These are phyloP conservation scores for Marmota monax DNA, from an alignment of 2,113 vertebrate genomes.

Conservation along the genomic window DNA sequence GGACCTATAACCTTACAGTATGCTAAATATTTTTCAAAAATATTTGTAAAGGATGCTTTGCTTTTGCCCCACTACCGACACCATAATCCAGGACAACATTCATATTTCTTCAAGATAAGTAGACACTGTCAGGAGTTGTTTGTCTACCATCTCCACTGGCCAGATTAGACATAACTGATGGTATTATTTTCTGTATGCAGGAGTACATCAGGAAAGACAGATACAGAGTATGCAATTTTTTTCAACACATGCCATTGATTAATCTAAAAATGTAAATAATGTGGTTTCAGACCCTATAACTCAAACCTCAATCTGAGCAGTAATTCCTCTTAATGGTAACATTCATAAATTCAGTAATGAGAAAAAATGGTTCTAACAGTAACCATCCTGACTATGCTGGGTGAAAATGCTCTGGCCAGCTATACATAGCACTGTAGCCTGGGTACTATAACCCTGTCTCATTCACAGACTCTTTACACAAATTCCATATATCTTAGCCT, in stretches of 20 bases:
- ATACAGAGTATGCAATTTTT: not conserved
- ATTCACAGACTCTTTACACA: conserved; percentile 64
- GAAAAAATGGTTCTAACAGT: conserved; percentile 55
- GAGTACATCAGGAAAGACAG: not conserved
- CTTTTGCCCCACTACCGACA: not conserved
- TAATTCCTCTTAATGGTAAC: conserved; percentile 66
- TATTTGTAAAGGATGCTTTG: not conserved
- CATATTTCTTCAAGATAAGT: not conserved
- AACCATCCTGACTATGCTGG: conserved; percentile 62
- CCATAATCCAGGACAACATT: not conserved
- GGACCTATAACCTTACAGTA: not conserved
- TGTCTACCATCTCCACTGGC: not conserved
- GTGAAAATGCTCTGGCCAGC: conserved; percentile 52
- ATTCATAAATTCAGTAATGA: conserved; percentile 68
- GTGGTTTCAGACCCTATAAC: conserved; percentile 70
- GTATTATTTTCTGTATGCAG: not conserved
- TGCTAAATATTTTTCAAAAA: not conserved
- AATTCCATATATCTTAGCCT: conserved; percentile 78
- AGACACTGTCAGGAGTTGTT: not conserved
- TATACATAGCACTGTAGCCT: conserved; percentile 49
- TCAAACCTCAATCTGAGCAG: conserved; percentile 72
- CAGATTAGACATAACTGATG: not conserved
- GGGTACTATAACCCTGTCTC: conserved; percentile 55
- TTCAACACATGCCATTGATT: conserved; percentile 67
- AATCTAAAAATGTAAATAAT: conserved; percentile 69